Percentiles rank a stretch among this genome's conserved stretches.
These are phyloP conservation scores for Cataglyphis cursor DNA, from an alignment of 2,888 invertebrate genomes.

Conservation along the genomic window DNA sequence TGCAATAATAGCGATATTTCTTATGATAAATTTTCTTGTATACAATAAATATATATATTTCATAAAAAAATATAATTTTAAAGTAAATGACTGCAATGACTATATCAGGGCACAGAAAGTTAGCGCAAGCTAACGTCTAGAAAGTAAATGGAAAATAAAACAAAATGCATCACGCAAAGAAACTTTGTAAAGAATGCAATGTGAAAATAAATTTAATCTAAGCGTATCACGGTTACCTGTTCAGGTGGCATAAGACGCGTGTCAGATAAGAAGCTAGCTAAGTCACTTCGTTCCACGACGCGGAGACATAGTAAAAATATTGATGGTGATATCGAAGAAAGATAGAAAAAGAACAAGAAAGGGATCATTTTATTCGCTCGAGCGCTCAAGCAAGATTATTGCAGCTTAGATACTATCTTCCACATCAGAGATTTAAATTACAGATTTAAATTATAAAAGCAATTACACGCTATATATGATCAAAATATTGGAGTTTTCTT, in stretches of 20 bases:
- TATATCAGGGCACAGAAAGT: constrained; percentile 20
- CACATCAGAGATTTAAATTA: neutral
- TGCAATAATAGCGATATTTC: neutral
- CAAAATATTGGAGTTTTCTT: neutral
- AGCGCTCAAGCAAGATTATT: constrained; percentile 22
- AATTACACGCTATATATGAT: neutral
- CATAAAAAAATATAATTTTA: constrained; percentile 3
- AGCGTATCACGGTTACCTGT: constrained; percentile 33
- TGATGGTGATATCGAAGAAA: constrained; percentile 10
- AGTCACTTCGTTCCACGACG: constrained; percentile 36
- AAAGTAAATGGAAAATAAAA: constrained; percentile 44
- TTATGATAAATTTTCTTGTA: neutral
- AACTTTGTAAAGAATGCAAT: constrained; percentile 20
- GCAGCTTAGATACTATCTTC: neutral
- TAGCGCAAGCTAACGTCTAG: constrained; percentile 20
- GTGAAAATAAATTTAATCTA: constrained; percentile 35
- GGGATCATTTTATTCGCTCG: constrained; percentile 17
- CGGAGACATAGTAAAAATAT: constrained; percentile 6
- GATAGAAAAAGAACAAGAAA: constrained; percentile 33
- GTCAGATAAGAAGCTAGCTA: constrained; percentile 43
- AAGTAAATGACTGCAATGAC: too few species aligned
- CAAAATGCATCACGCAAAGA: constrained; percentile 30
- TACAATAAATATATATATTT: constrained; percentile 5
- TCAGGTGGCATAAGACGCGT: constrained; percentile 35
- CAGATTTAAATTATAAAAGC: too few species aligned